Evolutionary conservation across 2,113 vertebrate genomes (phyloP).

Genomic region (Thamnaconus septentrionalis): DNA sequence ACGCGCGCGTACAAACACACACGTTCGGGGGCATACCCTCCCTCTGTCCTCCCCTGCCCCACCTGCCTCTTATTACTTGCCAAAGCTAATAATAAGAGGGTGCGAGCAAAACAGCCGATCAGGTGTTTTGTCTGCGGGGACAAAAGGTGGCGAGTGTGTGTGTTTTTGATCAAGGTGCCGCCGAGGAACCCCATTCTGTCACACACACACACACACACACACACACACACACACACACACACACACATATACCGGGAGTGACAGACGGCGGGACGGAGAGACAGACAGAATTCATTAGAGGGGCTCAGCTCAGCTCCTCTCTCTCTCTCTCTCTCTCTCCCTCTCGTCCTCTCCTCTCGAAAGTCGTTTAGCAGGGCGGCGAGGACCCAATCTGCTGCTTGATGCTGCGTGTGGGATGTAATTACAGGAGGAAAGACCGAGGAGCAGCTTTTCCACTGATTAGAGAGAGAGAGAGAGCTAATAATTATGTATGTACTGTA

Average conservation of each 20-base stretch:
- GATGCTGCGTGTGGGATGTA: slow-evolving; percentile 51
- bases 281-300: slow-evolving; percentile 30
- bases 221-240: too few species aligned
- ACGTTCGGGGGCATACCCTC: not conserved
- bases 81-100: slow-evolving; percentile 12
- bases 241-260: too few species aligned
- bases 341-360: slow-evolving; percentile 12
- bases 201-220: slow-evolving; percentile 2
- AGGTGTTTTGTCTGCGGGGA: not conserved
- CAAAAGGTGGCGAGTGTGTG: not conserved
- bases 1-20: not conserved
- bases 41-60: too few species aligned
- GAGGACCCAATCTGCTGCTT: slow-evolving; percentile 54
- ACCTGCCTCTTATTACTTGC: not conserved
- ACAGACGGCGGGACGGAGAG: slow-evolving; percentile 16
- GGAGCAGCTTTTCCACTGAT: slow-evolving; percentile 43
- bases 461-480: slow-evolving; percentile 32
- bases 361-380: slow-evolving; percentile 26
- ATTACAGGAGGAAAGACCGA: slow-evolving; percentile 53
- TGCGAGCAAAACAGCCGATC: slow-evolving; percentile 7
- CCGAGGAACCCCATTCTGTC: slow-evolving; percentile 49
- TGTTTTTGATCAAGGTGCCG: slow-evolving; percentile 37
- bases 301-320: slow-evolving; percentile 7
- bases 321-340: not conserved
- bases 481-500: slow-evolving; percentile 42